phyloP scores from a whole-genome alignment of 2,888 invertebrate genomes.

The Cryptus armator region DNA sequence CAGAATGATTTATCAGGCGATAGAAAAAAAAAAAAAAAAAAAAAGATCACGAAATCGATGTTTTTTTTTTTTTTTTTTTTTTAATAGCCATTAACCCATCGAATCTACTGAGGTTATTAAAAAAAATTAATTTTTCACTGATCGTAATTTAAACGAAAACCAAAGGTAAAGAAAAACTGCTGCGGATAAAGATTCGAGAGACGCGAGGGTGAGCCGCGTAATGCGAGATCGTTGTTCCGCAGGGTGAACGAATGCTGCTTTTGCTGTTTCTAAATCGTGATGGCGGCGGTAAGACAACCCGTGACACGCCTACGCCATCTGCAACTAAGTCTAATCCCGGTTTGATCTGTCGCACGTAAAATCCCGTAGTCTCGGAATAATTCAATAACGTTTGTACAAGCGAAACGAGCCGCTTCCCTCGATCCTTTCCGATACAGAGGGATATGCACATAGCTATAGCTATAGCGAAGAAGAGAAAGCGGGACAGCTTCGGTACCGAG shows the following conservation, averaged over 20 bases:
- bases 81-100: too few relatives aligned
- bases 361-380: constrained; percentile 79
- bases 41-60: too few relatives aligned
- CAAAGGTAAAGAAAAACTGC: background rate
- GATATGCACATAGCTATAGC: background rate
- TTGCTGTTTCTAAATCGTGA: constrained; percentile 53
- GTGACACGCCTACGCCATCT: constrained; percentile 79
- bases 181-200: background rate
- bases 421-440: constrained; percentile 9
- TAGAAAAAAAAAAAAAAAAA: too few relatives aligned
- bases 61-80: too few relatives aligned
- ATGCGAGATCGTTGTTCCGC: constrained; percentile 40
- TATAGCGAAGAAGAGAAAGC: background rate
- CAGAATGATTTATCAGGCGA: too few relatives aligned
- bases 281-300: constrained; percentile 50
- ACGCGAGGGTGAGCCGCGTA: constrained; percentile 39
- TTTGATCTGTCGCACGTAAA: constrained; percentile 78
- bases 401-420: constrained; percentile 24
- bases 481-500: background rate
- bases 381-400: constrained; percentile 78
- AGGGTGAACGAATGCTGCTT: constrained; percentile 19
- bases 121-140: too few relatives aligned
- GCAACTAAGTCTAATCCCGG: constrained; percentile 73
- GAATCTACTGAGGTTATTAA: too few relatives aligned
- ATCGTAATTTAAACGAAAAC: too few relatives aligned